A percentile compares a stretch with the other conserved stretches of the same genome.
These are phyloP conservation scores for Cydia pomonella DNA, from an alignment of 1,140 invertebrate species.

Conservation along the genomic window DNA sequence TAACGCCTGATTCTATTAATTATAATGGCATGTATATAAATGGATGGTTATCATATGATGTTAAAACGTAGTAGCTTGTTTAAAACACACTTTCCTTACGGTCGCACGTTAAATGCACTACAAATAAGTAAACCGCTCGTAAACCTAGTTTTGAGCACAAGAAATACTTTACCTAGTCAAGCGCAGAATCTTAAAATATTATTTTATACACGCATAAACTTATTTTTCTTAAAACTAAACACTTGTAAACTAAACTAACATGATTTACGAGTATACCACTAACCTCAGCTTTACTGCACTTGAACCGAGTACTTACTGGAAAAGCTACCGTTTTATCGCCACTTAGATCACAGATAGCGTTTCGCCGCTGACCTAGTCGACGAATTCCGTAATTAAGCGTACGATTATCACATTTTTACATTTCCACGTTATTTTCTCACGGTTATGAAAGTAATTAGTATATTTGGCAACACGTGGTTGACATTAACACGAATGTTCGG, in stretches of 20 bases:
- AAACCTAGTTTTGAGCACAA: not conserved
- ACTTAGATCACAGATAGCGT: conserved; percentile 24
- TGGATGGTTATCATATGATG: no score
- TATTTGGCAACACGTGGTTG: conserved; percentile 13
- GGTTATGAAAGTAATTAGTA: conserved; percentile 44
- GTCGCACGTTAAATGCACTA: not conserved
- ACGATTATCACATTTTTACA: conserved; percentile 51
- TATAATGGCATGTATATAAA: no score
- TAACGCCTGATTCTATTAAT: no score
- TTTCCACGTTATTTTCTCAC: conserved; percentile 51
- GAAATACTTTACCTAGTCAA: no score
- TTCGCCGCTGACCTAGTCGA: conserved; percentile 3
- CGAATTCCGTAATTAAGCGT: conserved; percentile 40
- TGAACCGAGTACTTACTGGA: not conserved
- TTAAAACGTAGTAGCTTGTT: no score
- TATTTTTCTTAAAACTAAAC: not conserved
- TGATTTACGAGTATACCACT: not conserved
- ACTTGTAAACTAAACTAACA: not conserved
- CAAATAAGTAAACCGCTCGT: not conserved
- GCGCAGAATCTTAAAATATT: no score
- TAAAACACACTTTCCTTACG: not conserved
- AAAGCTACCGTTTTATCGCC: conserved; percentile 25
- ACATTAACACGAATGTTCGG: conserved; percentile 12
- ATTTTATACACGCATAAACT: no score
- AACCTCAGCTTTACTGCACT: not conserved